Evolutionary conservation across 2,888 invertebrate species (phyloP).

Genomic region (Pilophorus perplexus): DNA sequence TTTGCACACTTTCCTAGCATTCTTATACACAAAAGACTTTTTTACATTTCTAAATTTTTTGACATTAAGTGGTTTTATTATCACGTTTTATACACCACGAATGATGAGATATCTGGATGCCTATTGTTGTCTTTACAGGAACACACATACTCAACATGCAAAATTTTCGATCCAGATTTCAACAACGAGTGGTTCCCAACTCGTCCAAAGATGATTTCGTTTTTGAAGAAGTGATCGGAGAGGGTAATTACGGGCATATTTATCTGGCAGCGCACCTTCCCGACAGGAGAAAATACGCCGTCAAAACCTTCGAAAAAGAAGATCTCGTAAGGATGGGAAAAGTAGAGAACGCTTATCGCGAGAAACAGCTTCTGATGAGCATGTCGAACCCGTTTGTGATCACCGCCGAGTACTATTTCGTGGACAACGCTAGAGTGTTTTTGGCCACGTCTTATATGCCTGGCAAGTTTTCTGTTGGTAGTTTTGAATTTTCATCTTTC

Average conservation of each 20-base stretch:
- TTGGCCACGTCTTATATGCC: background rate
- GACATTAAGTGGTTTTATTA: too few species aligned
- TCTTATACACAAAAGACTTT: too few species aligned
- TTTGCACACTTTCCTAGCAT: too few species aligned
- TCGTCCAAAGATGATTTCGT: background rate
- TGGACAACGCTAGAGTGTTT: background rate
- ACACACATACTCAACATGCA: too few species aligned
- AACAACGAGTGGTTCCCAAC: background rate
- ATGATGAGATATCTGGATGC: too few species aligned
- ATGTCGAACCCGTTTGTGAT: slow-evolving; percentile 18
- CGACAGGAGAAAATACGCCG: slow-evolving; percentile 3
- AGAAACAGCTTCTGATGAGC: background rate
- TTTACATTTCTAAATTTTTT: too few species aligned
- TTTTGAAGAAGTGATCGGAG: background rate
- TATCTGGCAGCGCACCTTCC: background rate
- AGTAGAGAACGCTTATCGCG: background rate
- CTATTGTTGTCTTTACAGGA: too few species aligned
- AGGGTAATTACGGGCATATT: slow-evolving; percentile 7
- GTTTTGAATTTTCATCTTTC: background rate
- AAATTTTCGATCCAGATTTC: background rate
- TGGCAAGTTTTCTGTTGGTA: background rate
- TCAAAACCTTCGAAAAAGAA: slow-evolving; percentile 10
- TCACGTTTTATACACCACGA: too few species aligned
- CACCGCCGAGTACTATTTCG: background rate
- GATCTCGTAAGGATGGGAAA: background rate